Evolutionary conservation across 2,797 vertebrate genomes (phyloP), one percentile per base, ranked within the genome.

Genomic region (Periparus ater): DNA sequence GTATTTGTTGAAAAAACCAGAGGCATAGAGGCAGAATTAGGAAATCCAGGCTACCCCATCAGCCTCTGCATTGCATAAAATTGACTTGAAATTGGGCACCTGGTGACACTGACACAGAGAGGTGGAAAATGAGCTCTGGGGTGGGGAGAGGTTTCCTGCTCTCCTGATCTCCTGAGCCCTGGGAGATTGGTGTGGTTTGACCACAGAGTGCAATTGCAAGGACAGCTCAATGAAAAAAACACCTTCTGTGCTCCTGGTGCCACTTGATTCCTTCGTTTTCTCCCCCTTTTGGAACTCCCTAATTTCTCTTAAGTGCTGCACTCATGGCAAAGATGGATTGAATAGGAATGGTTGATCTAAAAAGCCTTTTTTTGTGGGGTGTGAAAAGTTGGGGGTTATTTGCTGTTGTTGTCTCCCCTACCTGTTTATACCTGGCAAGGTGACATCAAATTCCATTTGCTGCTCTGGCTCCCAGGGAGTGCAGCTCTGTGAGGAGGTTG

Each of bases 11-110:
- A 71, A 63, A 62, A 77, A 97, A 88, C 3, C 66, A 95, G 71
- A 55, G 89, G 92, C 82, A 77, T 6, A 96, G 38, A 40, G 96
- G 88, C 97, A 94, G 96, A 94, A 85, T 82, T 91, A 90, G 95
- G 94, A 96, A 91, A 94, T 96, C 82, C 95, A 95, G 89, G 94
- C 93, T 92, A 25, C 76, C 53, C 51, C 82, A 4, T 88, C 93
- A 67, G 82, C 88, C 74, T 77, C 45, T 34, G 89, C 74, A 2
- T 21, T 90, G 90, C 68, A 40, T 79, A 77, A 74, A 38, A 94
- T 55, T 77, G 81, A 71, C 85, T 94, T 91, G 25, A 48, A 86
- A 85, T 76, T 44, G 68, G 76, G 71, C 88, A 88, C 87, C 86
- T 81, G 85, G 71, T 88, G 94, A 32, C 78, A 51, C 26, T 38